These are phyloP conservation scores for Phlogophora meticulosa DNA, from an alignment of 2,888 invertebrate species.

Conservation along the genomic window DNA sequence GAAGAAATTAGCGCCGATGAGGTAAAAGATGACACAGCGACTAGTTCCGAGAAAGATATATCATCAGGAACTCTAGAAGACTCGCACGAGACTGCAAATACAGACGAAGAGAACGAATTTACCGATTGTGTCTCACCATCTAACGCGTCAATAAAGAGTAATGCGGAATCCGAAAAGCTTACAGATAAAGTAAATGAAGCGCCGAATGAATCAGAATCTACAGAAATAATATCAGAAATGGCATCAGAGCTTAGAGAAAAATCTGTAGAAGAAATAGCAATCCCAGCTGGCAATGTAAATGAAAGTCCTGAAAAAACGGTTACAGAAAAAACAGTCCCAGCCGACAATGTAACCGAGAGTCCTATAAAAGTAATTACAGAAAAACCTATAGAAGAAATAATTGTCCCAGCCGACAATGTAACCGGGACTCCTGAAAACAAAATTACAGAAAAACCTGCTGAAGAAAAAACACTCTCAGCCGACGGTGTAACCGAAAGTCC, in stretches of 20 bases:
- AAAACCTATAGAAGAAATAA: too few relatives aligned
- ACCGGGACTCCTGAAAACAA: too few relatives aligned
- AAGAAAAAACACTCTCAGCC: slow-evolving; percentile 1
- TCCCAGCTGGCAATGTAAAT: neutral
- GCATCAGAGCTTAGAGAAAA: neutral
- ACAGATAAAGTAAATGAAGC: slow-evolving; percentile 21
- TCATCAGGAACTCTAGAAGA: slow-evolving; percentile 71
- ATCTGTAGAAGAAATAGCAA: neutral
- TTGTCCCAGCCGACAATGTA: too few relatives aligned
- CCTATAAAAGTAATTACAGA: too few relatives aligned
- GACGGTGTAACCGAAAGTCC: slow-evolving; percentile 10
- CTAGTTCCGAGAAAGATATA: slow-evolving; percentile 67
- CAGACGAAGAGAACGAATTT: slow-evolving; percentile 75
- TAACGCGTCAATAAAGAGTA: slow-evolving; percentile 72
- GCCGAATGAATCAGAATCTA: slow-evolving; percentile 3
- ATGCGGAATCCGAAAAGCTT: slow-evolving; percentile 47
- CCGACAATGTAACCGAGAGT: neutral
- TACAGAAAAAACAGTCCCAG: slow-evolving; percentile 1
- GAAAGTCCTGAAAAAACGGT: slow-evolving; percentile 5
- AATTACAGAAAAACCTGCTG: neutral
- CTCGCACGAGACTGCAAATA: slow-evolving; percentile 72
- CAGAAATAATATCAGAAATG: slow-evolving; percentile 7
- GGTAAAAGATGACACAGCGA: slow-evolving; percentile 52
- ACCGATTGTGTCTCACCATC: slow-evolving; percentile 77
- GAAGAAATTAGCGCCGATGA: slow-evolving; percentile 56